Evolutionary conservation across 2,113 vertebrate species (phyloP).

Genomic region (Callochromis pleurospilus): DNA sequence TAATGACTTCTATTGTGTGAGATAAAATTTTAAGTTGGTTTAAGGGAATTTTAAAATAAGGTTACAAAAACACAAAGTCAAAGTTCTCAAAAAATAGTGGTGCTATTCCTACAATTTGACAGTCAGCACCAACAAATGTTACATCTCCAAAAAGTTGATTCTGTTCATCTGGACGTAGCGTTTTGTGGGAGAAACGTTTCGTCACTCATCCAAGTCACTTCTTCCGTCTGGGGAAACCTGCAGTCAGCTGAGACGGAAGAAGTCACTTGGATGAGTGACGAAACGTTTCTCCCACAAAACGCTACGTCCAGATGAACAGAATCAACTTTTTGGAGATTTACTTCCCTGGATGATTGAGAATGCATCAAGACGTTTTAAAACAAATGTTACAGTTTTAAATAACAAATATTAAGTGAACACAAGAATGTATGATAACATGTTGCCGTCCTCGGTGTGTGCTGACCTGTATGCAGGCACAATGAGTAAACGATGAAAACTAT

Average conservation of each 20-base stretch:
- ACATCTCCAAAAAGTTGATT: not conserved
- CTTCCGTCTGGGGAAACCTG: not conserved
- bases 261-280: not conserved
- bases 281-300: not conserved
- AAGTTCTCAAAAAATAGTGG: not conserved
- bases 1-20: not conserved
- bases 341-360: not conserved
- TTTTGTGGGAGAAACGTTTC: not conserved
- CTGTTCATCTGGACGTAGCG: rapidly evolving
- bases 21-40: not conserved
- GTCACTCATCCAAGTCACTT: not conserved
- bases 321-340: not conserved
- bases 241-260: not conserved
- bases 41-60: not conserved
- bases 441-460: not conserved
- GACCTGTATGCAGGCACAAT: not conserved
- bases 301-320: not conserved
- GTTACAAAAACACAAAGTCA: not conserved
- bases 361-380: not conserved
- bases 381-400: not conserved
- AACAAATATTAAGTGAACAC: not conserved
- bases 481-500: not conserved
- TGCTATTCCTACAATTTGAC: not conserved
- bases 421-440: not conserved
- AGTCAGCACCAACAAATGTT: not conserved